Evolutionary conservation across 2,113 vertebrate species (phyloP), one percentile per base, ranked within the genome.

Genomic region (Rynchops niger): DNA sequence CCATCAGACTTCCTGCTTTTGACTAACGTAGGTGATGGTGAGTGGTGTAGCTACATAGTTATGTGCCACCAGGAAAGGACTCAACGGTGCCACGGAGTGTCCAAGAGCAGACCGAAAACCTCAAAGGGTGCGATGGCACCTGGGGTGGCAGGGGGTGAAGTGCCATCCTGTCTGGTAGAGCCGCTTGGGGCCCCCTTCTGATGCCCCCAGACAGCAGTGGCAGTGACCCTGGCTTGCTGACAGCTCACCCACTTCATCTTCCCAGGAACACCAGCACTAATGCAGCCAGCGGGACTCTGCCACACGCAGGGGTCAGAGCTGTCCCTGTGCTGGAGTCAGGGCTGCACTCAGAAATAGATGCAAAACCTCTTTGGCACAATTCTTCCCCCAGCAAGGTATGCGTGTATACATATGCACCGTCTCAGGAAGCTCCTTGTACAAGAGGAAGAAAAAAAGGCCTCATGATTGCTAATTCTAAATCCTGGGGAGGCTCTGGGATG

Each of bases 21-120:
- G 72, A 15, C 74, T 38, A 2, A 23, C 49, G 3, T 27, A 12
- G 1, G 10, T 1, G 2, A 2, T 6, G 81, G 8, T 3, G 4
- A 21, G 30, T 7, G 79, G 9, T 12, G 53, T 21, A 71, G 59
- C 56, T 45, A 1, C 4, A 0, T 6, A 17, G 65, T 4, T 20
- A 3, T 7, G 62, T 40, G 27, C 43, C 25, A 9, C 30, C n/a
- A 38, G 76, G 34, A 27, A 47, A 52, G 42, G 79, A 38, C 16
- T 14, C 61, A 42, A 9, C 34, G 2, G 21, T 43, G 77, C 55
- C 5, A 0, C 1, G 11, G 30, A 6, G 12, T 2, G 34, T 32
- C 50, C 22, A 18, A 32, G 42, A 71, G 52, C 69, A 53, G 47
- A 13, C 36, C 25, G 58, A n/a, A 65, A 42, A 22, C 45, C 29